Evolutionary conservation across 2,888 invertebrate species (phyloP), one percentile per base, ranked within the genome.

Genomic region (Eristalinus sepulchralis): DNA sequence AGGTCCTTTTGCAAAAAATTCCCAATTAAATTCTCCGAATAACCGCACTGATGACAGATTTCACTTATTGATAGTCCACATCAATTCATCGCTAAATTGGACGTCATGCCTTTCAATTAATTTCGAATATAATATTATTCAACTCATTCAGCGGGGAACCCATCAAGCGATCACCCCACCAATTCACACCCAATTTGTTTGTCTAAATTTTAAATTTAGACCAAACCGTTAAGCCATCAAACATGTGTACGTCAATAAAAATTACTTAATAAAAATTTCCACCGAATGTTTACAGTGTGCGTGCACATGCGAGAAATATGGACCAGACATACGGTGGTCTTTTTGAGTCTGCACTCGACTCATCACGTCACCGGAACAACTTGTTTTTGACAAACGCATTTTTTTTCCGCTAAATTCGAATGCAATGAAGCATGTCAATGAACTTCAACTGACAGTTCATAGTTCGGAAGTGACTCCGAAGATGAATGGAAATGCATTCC

Each of bases 401-500:
- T 13, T 9, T 57, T 24, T 70, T 27, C 47, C 53, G 27, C 64
- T 31, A 64, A 64, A 63, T 73, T 22, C 31, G 17, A 27, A 60
- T 34, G 53, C 53, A 36, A 64, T 64, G 55, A 34, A 27, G 20
- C 39, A 39, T 75, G 73, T 75, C 73, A 75, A 75, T 75, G 73
- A 75, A 75, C 73, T 75, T 75, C 33, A 11, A 24, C 55, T 55
- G 20, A 47, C 47, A 6, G 62, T 31, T 13, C 27, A 27, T n/a
- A 5, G 47, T 47, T 47, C 47, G 64, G 57, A 57, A 75, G 57
- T 75, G 36, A 66, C 64, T 75, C 73, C 64, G 63, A 24, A 73
- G 22, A 34, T 31, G 59, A 64, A 68, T 82, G 36, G 17, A 76
- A 76, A 82, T 71, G 76, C 66, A 76, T 82, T 81, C 59, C 68